These are phyloP conservation scores for Watsonalla binaria DNA, from an alignment of 2,888 invertebrate genomes.

Conservation along the genomic window DNA sequence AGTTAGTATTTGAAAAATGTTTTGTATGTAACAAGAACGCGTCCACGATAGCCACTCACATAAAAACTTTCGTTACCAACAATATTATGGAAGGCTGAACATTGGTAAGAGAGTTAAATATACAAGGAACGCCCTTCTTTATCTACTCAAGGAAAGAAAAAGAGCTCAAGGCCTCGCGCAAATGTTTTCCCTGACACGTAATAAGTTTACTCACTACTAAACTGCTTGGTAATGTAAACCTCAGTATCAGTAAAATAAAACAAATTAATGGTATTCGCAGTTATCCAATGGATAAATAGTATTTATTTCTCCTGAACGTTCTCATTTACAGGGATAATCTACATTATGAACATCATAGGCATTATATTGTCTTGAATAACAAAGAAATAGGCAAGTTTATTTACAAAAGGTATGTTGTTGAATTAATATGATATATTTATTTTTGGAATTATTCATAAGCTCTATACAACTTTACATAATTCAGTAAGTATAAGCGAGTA, in stretches of 20 bases:
- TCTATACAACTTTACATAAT: constrained; percentile 70
- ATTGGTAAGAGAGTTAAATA: too few relatives aligned
- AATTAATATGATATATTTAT: constrained; percentile 33
- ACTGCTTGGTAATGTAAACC: constrained; percentile 14
- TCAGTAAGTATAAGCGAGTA: constrained; percentile 51
- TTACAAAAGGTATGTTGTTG: constrained; percentile 52
- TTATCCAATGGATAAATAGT: constrained; percentile 69
- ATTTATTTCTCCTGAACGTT: constrained; percentile 66
- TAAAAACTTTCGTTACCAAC: too few relatives aligned
- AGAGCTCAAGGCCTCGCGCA: too few relatives aligned
- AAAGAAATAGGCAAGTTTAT: constrained; percentile 60
- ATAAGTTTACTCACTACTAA: too few relatives aligned
- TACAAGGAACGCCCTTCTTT: too few relatives aligned
- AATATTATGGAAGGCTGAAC: too few relatives aligned
- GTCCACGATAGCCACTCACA: too few relatives aligned
- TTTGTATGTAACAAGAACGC: too few relatives aligned
- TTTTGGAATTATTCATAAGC: constrained; percentile 59
- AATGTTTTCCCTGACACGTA: too few relatives aligned
- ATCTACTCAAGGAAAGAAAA: too few relatives aligned
- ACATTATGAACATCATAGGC: constrained; percentile 73
- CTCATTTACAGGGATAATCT: constrained; percentile 69
- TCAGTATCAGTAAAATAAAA: constrained; percentile 50
- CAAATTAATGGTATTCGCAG: constrained; percentile 63
- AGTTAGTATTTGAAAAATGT: too few relatives aligned
- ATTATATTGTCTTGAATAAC: constrained; percentile 68